phyloP scores from a whole-genome alignment of 2,888 invertebrate species.

The Dynastes grantii region DNA sequence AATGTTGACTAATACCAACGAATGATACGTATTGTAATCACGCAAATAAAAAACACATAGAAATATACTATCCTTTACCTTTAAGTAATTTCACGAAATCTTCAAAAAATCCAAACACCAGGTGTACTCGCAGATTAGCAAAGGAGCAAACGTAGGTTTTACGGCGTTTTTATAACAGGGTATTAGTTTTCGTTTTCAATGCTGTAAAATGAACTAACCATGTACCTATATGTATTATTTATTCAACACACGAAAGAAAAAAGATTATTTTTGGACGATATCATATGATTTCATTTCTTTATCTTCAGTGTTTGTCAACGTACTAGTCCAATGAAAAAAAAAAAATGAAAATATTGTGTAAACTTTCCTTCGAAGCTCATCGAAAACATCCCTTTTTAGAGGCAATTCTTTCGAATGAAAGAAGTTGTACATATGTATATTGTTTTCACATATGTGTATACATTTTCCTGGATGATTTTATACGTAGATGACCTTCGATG shows the following conservation, averaged over 20 bases:
- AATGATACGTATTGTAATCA: too few species aligned
- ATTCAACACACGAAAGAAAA: too few species aligned
- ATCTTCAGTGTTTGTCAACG: constrained; percentile 64
- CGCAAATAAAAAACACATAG: too few species aligned
- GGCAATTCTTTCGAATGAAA: neutral
- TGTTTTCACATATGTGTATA: too few species aligned
- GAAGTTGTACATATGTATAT: too few species aligned
- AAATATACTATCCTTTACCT: too few species aligned
- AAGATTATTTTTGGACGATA: neutral
- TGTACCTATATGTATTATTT: too few species aligned
- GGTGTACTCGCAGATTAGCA: too few species aligned
- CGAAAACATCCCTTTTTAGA: neutral
- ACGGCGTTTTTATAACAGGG: constrained; percentile 43
- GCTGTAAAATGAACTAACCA: neutral
- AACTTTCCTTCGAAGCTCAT: neutral
- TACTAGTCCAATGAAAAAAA: constrained; percentile 64
- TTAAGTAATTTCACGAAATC: too few species aligned
- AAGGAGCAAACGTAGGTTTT: too few species aligned
- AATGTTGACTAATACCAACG: too few species aligned
- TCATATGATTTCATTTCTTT: neutral
- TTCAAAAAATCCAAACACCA: neutral
- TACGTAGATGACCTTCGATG: constrained; percentile 46
- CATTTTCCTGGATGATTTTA: too few species aligned
- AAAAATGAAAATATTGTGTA: neutral
- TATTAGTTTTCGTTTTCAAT: constrained; percentile 46